Conservation (phyloP, 2,113 vertebrate species). For the Tautogolabrus adspersus region DNA sequence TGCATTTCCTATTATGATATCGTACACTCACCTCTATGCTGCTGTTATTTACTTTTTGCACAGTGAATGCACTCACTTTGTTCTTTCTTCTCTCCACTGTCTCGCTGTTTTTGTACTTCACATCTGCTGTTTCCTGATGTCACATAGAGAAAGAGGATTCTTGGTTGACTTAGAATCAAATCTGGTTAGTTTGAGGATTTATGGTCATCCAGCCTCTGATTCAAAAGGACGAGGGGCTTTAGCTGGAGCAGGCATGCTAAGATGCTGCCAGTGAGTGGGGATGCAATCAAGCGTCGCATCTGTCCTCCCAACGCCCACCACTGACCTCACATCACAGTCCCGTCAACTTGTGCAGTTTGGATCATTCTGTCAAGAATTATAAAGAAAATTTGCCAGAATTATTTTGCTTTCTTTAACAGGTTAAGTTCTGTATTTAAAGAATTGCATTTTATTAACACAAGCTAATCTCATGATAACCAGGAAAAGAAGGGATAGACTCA, state of each 20-base stretch:
- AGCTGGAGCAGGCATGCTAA: constrained; percentile 33
- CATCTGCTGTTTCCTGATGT: background rate
- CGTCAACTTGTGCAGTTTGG: background rate
- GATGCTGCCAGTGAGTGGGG: background rate
- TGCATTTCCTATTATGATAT: constrained; percentile 15
- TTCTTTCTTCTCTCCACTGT: background rate
- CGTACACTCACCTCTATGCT: background rate
- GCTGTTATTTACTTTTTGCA: constrained; percentile 34
- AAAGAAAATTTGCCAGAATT: background rate
- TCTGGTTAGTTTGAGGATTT: constrained; percentile 42
- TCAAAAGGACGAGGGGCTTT: constrained; percentile 1
- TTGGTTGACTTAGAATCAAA: constrained; percentile 32
- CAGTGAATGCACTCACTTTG: constrained; percentile 24
- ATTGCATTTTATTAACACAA: constrained; percentile 10
- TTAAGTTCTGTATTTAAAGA: constrained; percentile 13
- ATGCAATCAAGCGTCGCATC: constrained; percentile 55
- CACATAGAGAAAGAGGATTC: background rate
- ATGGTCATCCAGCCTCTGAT: background rate
- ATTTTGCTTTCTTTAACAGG: background rate
- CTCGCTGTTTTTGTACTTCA: background rate
- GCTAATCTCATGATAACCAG: background rate
- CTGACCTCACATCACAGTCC: constrained; percentile 32
- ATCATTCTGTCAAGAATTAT: constrained; percentile 5
- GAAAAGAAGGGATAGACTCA: background rate
- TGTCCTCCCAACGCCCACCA: constrained; percentile 35